Evolutionary conservation across 2,113 vertebrate species (phyloP).

Genomic region (Urocitellus parryii): DNA sequence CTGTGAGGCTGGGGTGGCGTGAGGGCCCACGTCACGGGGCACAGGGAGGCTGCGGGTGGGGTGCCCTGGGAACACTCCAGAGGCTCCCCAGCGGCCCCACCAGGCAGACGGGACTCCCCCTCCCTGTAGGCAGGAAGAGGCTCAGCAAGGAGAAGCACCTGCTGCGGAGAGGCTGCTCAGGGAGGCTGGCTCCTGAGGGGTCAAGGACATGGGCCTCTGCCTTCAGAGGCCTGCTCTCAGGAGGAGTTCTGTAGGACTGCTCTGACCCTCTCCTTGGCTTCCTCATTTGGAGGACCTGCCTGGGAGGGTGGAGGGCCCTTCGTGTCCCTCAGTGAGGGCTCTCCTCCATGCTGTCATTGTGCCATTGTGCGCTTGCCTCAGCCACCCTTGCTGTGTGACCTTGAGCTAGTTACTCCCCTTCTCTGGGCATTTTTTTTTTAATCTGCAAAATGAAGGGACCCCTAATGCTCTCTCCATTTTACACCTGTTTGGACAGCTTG

Average conservation of each 20-base stretch:
- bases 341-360: neutral
- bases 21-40: neutral
- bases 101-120: neutral
- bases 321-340: neutral
- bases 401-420: neutral
- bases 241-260: accelerated
- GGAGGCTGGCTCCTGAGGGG: neutral
- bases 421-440: neutral
- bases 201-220: accelerated
- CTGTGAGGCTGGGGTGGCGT: neutral
- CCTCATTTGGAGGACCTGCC: neutral
- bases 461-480: neutral
- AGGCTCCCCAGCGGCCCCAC: neutral
- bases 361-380: neutral
- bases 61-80: neutral
- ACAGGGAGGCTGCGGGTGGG: accelerated
- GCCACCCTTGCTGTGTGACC: slow-evolving; percentile 67
- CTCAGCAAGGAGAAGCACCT: neutral
- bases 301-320: neutral
- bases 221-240: neutral
- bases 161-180: too few relatives aligned
- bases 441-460: neutral
- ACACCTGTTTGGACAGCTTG: neutral
- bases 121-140: neutral
- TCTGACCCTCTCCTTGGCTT: neutral